Conservation (phyloP, 2,113 vertebrate species). For the Xiphophorus maculatus region DNA sequence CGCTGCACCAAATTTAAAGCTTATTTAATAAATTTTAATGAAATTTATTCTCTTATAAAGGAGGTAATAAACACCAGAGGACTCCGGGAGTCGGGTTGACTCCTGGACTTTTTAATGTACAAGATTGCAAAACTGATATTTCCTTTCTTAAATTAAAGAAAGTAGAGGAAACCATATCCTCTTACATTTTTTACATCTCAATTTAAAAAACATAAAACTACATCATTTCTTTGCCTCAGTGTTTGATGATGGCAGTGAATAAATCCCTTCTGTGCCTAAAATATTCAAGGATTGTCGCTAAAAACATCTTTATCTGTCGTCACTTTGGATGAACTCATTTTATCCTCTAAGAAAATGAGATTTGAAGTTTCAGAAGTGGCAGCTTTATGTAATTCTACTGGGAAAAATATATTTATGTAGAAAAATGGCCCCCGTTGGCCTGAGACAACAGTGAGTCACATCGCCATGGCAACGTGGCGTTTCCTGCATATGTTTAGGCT, state of each 20-base stretch:
- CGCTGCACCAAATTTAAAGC: not conserved
- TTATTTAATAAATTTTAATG: slow-evolving; percentile 3
- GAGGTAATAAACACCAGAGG: not conserved
- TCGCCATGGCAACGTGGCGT: not conserved
- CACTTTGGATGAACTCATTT: not conserved
- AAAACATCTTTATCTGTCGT: not conserved
- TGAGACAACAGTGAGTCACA: not conserved
- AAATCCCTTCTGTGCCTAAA: not conserved
- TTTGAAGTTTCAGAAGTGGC: too few species aligned
- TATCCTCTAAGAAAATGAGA: not conserved
- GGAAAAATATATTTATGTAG: not conserved
- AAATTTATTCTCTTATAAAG: not conserved
- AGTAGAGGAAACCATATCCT: not conserved
- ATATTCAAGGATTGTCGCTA: not conserved
- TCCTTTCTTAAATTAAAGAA: not conserved
- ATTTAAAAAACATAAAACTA: not conserved
- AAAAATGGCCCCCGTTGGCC: not conserved
- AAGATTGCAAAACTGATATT: not conserved
- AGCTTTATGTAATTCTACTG: not conserved
- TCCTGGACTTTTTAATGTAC: too few species aligned
- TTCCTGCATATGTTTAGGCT: not conserved
- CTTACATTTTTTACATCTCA: not conserved
- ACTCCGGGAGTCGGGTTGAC: not conserved
- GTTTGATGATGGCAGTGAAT: not conserved
- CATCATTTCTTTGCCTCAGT: not conserved